Conservation (phyloP, 23 tunicate genomes). For the Ciona savignyi region DNA sequence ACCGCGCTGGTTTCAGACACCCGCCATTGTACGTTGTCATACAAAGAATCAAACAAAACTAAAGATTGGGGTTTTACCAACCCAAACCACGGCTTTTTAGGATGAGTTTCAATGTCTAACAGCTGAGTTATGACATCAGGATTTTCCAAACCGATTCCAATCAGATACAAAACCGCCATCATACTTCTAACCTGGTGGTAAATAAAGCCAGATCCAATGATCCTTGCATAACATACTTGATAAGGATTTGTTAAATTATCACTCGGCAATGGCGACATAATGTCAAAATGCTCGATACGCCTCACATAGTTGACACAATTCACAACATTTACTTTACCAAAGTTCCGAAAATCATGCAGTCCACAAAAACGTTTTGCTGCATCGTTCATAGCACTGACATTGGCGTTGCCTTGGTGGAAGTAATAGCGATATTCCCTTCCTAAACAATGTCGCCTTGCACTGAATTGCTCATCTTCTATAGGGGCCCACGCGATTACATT, state of each 20-base stretch:
- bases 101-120: slow-evolving; percentile 52
- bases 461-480: slow-evolving; percentile 38
- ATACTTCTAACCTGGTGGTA: slow-evolving; percentile 90
- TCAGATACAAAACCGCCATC: slow-evolving; percentile 67
- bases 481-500: slow-evolving; percentile 63
- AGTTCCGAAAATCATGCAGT: slow-evolving; percentile 75
- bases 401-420: slow-evolving; percentile 54
- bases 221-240: slow-evolving; percentile 52
- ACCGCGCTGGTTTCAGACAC: slow-evolving; percentile 1
- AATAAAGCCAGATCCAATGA: slow-evolving; percentile 70
- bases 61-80: slow-evolving; percentile 43
- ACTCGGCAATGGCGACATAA: neutral
- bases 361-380: slow-evolving; percentile 64
- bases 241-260: neutral
- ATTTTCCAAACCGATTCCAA: slow-evolving; percentile 53
- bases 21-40: slow-evolving; percentile 38
- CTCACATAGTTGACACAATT: slow-evolving; percentile 41
- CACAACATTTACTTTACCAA: slow-evolving; percentile 71
- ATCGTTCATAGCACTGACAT: slow-evolving; percentile 43
- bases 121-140: slow-evolving; percentile 28
- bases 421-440: slow-evolving; percentile 70
- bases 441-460: slow-evolving; percentile 51
- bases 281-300: slow-evolving; percentile 22
- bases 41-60: slow-evolving; percentile 34
- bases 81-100: slow-evolving; percentile 48